phyloP scores from a whole-genome alignment of 2,113 vertebrate species.

The Salvelinus sp. region DNA sequence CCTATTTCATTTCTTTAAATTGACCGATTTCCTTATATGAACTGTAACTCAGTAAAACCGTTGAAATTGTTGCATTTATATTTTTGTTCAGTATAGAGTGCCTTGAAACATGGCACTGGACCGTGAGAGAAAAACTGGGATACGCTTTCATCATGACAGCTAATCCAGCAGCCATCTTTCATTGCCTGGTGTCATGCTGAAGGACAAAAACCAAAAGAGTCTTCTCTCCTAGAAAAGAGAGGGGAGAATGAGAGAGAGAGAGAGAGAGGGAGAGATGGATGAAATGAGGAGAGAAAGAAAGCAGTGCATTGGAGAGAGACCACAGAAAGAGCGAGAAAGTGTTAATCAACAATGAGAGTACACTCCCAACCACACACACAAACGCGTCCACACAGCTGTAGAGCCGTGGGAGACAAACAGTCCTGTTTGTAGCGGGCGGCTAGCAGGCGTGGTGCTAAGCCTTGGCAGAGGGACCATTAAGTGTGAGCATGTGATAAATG shows the following conservation, averaged over 20 bases:
- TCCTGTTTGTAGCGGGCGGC: background rate
- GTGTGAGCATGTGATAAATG: background rate
- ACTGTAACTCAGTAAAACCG: too few species aligned
- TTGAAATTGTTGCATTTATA: too few species aligned
- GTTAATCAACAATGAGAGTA: background rate
- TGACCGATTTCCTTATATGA: too few species aligned
- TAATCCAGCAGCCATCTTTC: background rate
- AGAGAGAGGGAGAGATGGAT: background rate
- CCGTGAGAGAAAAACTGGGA: too few species aligned
- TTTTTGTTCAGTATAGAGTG: too few species aligned
- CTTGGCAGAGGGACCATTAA: conserved; percentile 1
- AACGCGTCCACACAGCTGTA: background rate
- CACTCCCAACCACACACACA: background rate
- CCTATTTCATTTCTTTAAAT: too few species aligned
- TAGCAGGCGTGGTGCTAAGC: background rate
- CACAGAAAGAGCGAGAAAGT: background rate
- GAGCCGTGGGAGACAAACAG: background rate
- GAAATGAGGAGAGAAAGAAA: conserved; percentile 1
- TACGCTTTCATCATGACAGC: too few species aligned
- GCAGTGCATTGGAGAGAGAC: conserved; percentile 33
- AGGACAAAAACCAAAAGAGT: conserved; percentile 3
- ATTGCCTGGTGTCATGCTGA: background rate
- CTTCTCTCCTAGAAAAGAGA: background rate
- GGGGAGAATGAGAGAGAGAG: too few species aligned
- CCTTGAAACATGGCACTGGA: too few species aligned